phyloP scores from a whole-genome alignment of 1,140 invertebrate species.

The Monomorium pharaonis region DNA sequence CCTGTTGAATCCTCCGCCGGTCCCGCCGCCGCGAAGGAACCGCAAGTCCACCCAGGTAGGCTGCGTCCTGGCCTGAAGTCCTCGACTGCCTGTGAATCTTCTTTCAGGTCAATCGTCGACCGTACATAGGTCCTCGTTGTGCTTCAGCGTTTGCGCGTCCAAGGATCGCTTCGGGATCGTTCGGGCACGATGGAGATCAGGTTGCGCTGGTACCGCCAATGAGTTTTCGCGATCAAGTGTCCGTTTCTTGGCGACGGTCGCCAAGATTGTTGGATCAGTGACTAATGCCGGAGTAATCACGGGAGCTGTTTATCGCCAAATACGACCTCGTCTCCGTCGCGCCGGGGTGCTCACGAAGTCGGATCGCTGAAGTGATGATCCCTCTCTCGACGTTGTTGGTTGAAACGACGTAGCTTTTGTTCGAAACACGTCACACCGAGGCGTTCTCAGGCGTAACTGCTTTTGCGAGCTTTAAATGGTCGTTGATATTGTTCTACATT shows the following conservation, averaged over 20 bases:
- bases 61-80: constrained; percentile 78
- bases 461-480: constrained; percentile 44
- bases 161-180: constrained; percentile 4
- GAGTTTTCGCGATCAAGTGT: background rate
- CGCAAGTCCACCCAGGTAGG: constrained; percentile 85
- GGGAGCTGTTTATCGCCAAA: background rate
- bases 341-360: constrained; percentile 14
- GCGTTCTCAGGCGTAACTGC: constrained; percentile 57
- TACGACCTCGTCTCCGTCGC: constrained; percentile 31
- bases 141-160: background rate
- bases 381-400: background rate
- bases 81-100: constrained; percentile 53
- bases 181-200: constrained; percentile 56
- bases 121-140: constrained; percentile 17
- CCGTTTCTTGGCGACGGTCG: constrained; percentile 17
- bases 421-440: constrained; percentile 75
- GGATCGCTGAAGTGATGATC: background rate
- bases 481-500: constrained; percentile 53
- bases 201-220: constrained; percentile 29
- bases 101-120: constrained; percentile 59
- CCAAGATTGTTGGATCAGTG: constrained; percentile 26
- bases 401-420: constrained; percentile 20
- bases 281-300: background rate
- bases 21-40: constrained; percentile 93
- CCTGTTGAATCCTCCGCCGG: constrained; percentile 86